Conservation (phyloP, 2,113 vertebrate species). For the Rhombomys opimus region DNA sequence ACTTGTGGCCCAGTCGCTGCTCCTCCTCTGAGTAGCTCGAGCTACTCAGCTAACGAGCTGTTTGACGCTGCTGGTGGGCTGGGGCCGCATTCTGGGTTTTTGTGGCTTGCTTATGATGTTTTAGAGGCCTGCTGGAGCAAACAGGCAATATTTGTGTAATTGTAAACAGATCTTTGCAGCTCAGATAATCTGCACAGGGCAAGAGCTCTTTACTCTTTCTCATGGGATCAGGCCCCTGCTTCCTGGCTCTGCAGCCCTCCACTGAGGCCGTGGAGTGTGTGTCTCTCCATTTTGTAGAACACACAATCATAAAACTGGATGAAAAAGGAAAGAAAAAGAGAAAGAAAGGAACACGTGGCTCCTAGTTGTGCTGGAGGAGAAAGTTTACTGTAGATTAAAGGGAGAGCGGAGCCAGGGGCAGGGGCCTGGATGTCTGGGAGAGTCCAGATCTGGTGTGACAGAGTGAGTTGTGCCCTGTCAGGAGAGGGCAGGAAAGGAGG, state of each 20-base stretch:
- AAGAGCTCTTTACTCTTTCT: not conserved
- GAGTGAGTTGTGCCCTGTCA: not conserved
- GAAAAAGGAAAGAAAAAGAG: not conserved
- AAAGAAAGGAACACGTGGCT: not conserved
- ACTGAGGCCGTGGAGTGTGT: not conserved
- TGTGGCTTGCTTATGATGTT: constrained; percentile 60
- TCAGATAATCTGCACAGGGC: constrained; percentile 63
- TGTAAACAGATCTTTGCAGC: constrained; percentile 80
- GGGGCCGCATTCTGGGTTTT: constrained; percentile 56
- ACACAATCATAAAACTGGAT: not conserved
- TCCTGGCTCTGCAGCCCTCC: constrained; percentile 62
- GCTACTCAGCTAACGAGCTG: not conserved
- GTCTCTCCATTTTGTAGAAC: constrained; percentile 61
- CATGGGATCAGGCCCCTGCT: constrained; percentile 54
- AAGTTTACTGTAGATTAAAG: not conserved
- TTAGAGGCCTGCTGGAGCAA: constrained; percentile 67
- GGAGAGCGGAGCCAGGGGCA: not conserved
- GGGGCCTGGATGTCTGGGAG: not conserved
- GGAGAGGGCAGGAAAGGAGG: not conserved
- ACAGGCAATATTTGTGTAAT: constrained; percentile 76
- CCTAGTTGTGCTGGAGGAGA: not conserved
- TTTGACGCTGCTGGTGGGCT: not conserved
- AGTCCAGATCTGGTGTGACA: not conserved
- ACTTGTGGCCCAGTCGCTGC: not conserved
- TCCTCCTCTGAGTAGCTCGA: not conserved